These are phyloP conservation scores for Nasonovia ribisnigri DNA, from an alignment of 2,888 invertebrate genomes.

Conservation along the genomic window DNA sequence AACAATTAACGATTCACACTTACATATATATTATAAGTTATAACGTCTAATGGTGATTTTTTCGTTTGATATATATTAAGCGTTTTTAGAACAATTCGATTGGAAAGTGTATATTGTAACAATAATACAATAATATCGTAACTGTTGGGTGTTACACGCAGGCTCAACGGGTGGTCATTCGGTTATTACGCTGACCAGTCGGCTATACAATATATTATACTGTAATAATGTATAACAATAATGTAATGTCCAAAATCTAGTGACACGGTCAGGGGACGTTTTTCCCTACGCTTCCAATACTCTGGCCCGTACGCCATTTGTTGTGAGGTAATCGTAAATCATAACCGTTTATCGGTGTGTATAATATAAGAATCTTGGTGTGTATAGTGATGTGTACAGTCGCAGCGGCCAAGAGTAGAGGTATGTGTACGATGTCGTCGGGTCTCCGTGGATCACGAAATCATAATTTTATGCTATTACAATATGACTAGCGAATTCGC, in stretches of 20 bases:
- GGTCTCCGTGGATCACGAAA: background rate
- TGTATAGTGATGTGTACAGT: background rate
- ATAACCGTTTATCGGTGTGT: background rate
- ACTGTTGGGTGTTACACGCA: background rate
- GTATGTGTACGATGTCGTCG: background rate
- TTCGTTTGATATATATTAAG: background rate
- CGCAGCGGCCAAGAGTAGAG: background rate
- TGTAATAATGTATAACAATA: background rate
- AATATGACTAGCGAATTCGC: background rate
- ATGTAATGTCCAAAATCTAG: background rate
- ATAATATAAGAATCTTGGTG: too few species aligned
- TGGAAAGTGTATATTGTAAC: background rate
- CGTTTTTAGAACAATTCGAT: background rate
- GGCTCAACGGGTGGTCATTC: background rate
- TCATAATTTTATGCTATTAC: background rate
- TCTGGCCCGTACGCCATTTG: background rate
- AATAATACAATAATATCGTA: background rate
- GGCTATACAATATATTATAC: background rate
- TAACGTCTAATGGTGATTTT: background rate
- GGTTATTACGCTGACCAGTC: too few species aligned
- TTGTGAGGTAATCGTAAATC: background rate
- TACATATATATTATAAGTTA: background rate
- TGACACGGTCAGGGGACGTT: background rate
- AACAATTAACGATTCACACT: too few species aligned
- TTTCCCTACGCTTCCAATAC: background rate